Base-by-base conservation (phyloP, 2,888 invertebrate species). In the Amphipoea lucens region DNA sequence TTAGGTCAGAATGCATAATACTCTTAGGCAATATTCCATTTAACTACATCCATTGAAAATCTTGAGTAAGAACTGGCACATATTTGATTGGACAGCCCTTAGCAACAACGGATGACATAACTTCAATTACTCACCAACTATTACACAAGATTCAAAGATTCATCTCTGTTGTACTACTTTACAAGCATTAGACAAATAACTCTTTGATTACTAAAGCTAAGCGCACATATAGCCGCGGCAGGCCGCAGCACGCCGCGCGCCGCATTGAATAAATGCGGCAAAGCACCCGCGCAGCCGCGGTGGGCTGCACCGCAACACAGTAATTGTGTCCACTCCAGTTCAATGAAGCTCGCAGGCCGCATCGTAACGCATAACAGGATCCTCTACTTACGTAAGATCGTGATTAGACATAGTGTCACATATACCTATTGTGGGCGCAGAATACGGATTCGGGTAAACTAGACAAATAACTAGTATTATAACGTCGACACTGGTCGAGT, bases 141-240 rank as follows among this genome's bases (percentile, higher is more conserved):
- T 54, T 75, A 36, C 17, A 63, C n/a, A 54, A 76, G 9, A 36
- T n/a, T 51, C 1, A 54, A 45, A 45, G 11, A 57, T 76, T 71
- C 45, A 75, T 48, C 36, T 48, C 1, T 76, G 17, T 48, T 62
- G 17, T 75, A 57, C 60, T 48, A 23, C 11, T 20, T 45, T 45
- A 23, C 17, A 29, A 23, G 65, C 14, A 40, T 1, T 48, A n/a
- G 48, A 29, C n/a, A 36, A 48, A 29, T 29, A 29, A n/a, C 2
- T 62, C 11, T 66, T 66, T 51, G 6, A 62, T 51, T 63, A 45
- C 36, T 20, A 23, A 40, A 63, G 9, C 36, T 63, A 20, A 20
- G 20, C 29, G 62, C 9, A 65, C 4, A 40, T 36, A 36, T 29
- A 63, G 36, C 7, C 36, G 17, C 17, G 14, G 62, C 6, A 5